Evolutionary conservation across 2,113 vertebrate species (phyloP).

Genomic region (Arvicanthis niloticus): DNA sequence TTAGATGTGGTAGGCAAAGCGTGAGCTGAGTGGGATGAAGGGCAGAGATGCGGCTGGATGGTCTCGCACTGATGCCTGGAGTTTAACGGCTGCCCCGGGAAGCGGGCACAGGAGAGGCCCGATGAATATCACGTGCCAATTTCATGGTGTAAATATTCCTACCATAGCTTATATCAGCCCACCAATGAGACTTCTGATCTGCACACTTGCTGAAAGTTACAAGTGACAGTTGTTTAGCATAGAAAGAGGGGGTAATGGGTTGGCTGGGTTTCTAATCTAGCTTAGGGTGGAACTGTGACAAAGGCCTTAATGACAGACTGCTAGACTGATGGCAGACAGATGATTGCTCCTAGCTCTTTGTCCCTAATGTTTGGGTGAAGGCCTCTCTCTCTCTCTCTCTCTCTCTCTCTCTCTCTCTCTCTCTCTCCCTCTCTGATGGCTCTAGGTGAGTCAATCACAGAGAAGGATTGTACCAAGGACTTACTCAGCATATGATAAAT

Average conservation of each 20-base stretch:
- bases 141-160: neutral
- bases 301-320: neutral
- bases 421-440: neutral
- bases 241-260: neutral
- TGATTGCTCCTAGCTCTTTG: neutral
- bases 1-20: neutral
- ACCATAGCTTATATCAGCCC: neutral
- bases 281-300: neutral
- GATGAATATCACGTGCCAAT: neutral
- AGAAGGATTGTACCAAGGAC: neutral
- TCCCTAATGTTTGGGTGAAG: neutral
- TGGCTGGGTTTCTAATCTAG: neutral
- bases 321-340: too few species aligned
- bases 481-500: neutral
- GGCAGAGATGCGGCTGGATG: too few species aligned
- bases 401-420: neutral
- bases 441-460: neutral
- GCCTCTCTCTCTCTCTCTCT: neutral
- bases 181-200: neutral
- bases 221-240: neutral
- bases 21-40: neutral
- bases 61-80: accelerated
- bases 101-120: neutral
- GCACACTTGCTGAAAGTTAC: constrained; percentile 14
- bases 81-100: neutral